Evolutionary conservation across 2,797 vertebrate species (phyloP).

Genomic region (Acestrorhynchus altus): DNA sequence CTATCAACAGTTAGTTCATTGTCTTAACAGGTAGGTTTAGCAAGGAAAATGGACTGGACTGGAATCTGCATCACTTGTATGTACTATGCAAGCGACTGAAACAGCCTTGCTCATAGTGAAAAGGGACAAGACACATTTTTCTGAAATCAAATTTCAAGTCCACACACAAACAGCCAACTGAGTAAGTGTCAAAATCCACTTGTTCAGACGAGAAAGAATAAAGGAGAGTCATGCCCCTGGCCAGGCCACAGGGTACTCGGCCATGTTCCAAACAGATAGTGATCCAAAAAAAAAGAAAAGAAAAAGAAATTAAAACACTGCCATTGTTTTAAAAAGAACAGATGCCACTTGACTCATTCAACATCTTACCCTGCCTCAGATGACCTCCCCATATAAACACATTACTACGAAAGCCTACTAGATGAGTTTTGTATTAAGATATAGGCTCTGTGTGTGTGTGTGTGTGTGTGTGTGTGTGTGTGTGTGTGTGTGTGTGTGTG

Average conservation of each 20-base stretch:
- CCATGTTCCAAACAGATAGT: conserved; percentile 36
- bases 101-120: not conserved
- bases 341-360: conserved; percentile 22
- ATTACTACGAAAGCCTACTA: not conserved
- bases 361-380: conserved; percentile 5
- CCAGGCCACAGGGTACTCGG: conserved; percentile 6
- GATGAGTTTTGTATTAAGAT: too few species aligned
- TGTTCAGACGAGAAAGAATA: not conserved
- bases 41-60: too few species aligned
- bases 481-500: too few species aligned
- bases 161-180: not conserved
- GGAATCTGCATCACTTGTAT: too few species aligned
- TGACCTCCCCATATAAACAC: not conserved
- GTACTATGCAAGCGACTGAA: not conserved
- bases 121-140: not conserved
- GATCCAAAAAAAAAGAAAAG: conserved; percentile 8
- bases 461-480: too few species aligned
- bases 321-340: conserved; percentile 40
- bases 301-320: conserved; percentile 37
- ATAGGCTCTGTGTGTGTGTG: too few species aligned
- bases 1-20: too few species aligned
- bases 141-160: not conserved
- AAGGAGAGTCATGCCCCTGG: not conserved
- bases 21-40: too few species aligned
- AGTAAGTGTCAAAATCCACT: conserved; percentile 1